A percentile compares a stretch with the other conserved stretches of the same genome.
Conservation (phyloP, 2,113 vertebrate species). For the Cepphus grylle region DNA sequence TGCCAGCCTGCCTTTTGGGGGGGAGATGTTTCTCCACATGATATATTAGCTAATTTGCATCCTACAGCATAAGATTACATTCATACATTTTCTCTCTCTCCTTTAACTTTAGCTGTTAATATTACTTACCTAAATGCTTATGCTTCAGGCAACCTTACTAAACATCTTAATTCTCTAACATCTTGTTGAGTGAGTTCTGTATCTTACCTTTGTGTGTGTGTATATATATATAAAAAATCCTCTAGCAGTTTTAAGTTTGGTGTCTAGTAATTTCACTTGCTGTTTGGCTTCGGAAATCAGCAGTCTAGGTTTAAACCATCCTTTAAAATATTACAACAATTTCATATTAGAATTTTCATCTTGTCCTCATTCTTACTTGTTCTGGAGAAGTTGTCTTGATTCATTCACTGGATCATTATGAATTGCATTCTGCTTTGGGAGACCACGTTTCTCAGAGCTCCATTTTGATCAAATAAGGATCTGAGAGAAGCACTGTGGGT, state of each 20-base stretch:
- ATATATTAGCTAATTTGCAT: neutral
- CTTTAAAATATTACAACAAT: neutral
- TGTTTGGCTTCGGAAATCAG: neutral
- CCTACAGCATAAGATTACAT: neutral
- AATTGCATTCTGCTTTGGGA: neutral
- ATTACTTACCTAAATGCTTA: neutral
- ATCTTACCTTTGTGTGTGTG: neutral
- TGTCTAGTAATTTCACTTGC: neutral
- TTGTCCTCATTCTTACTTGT: neutral
- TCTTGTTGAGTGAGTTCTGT: neutral
- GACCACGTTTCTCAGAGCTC: neutral
- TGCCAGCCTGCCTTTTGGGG: neutral
- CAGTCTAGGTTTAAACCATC: neutral
- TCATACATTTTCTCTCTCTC: neutral
- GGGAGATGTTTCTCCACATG: neutral
- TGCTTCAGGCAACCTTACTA: neutral
- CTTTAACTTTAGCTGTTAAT: conserved; percentile 5
- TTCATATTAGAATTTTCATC: neutral
- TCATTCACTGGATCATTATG: neutral
- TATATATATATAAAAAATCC: neutral
- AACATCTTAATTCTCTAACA: conserved; percentile 29
- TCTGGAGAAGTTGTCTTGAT: neutral
- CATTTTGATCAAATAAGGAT: neutral
- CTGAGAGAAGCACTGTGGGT: neutral
- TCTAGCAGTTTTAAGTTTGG: neutral